phyloP scores from a whole-genome alignment of 2,888 invertebrate species.

The Athalia circularis region DNA sequence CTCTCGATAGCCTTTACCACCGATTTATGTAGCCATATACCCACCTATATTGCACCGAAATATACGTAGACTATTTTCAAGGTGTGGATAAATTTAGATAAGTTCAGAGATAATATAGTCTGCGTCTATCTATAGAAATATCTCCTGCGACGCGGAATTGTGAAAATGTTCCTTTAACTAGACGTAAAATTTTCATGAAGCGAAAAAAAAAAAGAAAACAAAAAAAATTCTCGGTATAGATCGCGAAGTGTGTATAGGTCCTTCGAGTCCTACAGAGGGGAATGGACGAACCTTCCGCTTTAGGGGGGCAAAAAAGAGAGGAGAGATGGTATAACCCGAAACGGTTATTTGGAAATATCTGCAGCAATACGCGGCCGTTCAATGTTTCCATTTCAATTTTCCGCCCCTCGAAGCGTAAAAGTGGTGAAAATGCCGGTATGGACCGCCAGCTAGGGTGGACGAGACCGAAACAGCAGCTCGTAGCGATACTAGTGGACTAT shows the following conservation, averaged over 20 bases:
- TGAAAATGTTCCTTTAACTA: too few relatives aligned
- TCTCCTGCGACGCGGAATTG: too few relatives aligned
- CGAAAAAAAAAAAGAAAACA: too few relatives aligned
- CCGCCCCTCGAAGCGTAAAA: conserved; percentile 69
- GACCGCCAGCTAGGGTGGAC: conserved; percentile 52
- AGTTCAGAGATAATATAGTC: background rate
- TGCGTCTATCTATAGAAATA: too few relatives aligned
- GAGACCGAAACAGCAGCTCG: conserved; percentile 43
- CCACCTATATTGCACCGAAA: too few relatives aligned
- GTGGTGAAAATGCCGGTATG: conserved; percentile 65
- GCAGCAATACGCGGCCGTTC: conserved; percentile 64
- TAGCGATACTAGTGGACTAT: conserved; percentile 1
- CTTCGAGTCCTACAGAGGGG: conserved; percentile 5
- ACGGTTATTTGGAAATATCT: conserved; percentile 69
- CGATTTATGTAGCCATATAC: too few relatives aligned
- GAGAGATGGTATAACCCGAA: conserved; percentile 62
- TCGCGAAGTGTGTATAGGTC: too few relatives aligned
- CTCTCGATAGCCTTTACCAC: too few relatives aligned
- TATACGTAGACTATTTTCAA: background rate
- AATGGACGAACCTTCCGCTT: conserved; percentile 8
- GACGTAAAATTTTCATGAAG: too few relatives aligned
- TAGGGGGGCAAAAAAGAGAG: background rate
- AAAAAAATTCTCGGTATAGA: too few relatives aligned
- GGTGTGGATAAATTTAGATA: background rate
- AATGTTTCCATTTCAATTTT: conserved; percentile 71